A percentile compares a stretch with the other conserved stretches of the same genome.
These are phyloP conservation scores for Hirundichthys speculiger DNA, from an alignment of 2,113 vertebrate genomes.

Conservation along the genomic window DNA sequence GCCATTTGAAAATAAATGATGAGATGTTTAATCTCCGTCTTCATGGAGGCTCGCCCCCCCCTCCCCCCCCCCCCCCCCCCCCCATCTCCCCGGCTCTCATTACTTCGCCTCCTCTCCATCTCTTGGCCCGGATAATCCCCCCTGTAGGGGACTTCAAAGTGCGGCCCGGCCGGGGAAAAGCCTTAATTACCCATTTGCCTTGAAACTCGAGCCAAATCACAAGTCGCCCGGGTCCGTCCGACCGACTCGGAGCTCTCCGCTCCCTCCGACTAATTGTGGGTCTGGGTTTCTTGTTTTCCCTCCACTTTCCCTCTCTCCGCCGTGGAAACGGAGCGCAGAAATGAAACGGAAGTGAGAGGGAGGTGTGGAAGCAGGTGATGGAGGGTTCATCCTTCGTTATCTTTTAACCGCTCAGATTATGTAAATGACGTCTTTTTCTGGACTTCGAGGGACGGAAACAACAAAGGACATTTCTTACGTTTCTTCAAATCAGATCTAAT, in stretches of 20 bases:
- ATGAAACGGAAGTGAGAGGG: conserved; percentile 53
- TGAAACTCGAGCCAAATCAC: conserved; percentile 79
- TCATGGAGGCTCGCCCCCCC: conserved; percentile 30
- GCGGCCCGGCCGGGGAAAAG: conserved; percentile 76
- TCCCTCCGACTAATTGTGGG: conserved; percentile 69
- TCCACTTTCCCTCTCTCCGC: conserved; percentile 9
- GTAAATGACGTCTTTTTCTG: too few species aligned
- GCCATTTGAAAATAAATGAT: conserved; percentile 31
- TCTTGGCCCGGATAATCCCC: conserved; percentile 78
- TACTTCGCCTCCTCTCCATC: conserved; percentile 63
- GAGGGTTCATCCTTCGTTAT: conserved; percentile 9
- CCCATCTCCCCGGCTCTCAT: conserved; percentile 56
- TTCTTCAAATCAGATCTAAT: too few species aligned
- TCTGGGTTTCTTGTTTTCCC: conserved; percentile 36
- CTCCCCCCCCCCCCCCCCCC: conserved; percentile 21
- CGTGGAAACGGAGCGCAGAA: conserved; percentile 34
- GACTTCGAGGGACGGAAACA: too few species aligned
- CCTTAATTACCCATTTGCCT: conserved; percentile 82
- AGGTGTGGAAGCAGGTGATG: conserved; percentile 42
- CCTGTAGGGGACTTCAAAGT: conserved; percentile 82
- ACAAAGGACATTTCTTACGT: too few species aligned
- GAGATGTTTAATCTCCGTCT: conserved; percentile 44
- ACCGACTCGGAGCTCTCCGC: conserved; percentile 52
- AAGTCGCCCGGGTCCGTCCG: conserved; percentile 64
- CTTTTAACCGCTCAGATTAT: not conserved